Percentiles rank a stretch among this genome's conserved stretches.
Conservation (phyloP, 2,797 vertebrate species). For the Sylvia borin region DNA sequence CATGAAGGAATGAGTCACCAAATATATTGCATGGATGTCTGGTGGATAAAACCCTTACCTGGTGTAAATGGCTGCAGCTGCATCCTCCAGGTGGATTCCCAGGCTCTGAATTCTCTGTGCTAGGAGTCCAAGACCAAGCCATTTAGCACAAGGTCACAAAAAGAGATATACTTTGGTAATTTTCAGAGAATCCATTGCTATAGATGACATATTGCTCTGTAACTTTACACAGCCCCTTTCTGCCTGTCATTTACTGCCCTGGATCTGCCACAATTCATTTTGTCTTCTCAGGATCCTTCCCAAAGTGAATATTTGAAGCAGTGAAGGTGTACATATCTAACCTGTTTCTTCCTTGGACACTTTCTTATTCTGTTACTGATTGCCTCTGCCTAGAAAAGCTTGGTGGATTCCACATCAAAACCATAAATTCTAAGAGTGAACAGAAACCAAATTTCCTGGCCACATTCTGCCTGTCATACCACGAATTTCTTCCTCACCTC, state of each 20-base stretch:
- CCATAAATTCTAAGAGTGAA: neutral
- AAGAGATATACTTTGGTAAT: neutral
- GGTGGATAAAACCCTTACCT: neutral
- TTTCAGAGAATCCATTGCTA: neutral
- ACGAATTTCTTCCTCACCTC: neutral
- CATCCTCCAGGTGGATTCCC: neutral
- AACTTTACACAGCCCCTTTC: neutral
- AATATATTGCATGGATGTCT: neutral
- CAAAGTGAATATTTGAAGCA: neutral
- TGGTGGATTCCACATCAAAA: neutral
- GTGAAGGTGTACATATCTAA: neutral
- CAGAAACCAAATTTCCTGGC: neutral
- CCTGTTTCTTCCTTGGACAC: neutral
- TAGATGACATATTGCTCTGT: neutral
- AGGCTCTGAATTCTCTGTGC: neutral
- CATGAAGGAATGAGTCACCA: neutral
- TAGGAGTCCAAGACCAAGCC: neutral
- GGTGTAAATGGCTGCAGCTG: accelerated
- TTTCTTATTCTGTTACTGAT: neutral
- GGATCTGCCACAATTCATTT: neutral
- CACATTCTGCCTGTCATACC: neutral
- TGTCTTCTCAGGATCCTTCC: neutral
- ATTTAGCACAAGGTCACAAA: neutral
- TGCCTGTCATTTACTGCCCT: neutral
- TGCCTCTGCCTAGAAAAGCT: neutral